Evolutionary conservation across 2,888 invertebrate species (phyloP), one percentile per base, ranked within the genome.

Genomic region (Heliconius erato): DNA sequence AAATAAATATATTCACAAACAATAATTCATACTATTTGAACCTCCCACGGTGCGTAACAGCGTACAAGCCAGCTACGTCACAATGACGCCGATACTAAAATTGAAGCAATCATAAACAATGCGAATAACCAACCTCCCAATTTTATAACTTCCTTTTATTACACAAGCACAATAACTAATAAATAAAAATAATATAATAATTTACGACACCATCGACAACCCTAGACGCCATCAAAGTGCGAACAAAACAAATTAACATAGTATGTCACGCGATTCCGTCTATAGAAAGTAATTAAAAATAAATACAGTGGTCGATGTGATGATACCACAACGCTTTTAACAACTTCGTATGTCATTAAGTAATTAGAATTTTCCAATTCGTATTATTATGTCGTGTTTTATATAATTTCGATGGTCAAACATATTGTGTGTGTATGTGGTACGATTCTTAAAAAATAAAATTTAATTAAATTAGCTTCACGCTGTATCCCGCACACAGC

Each of bases 231-330:
- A 86, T 85, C 85, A 86, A 87, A 86, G 87, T 85, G 87, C 86
- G 86, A 88, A 89, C 88, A 86, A 85, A 88, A 88, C 88, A 88
- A 87, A 88, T 88, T 87, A 87, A 87, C 88, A 86, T 86, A 86
- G 82, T 88, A 87, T 88, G 84, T 87, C 88, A 88, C 88, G 88
- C 89, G 87, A 89, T 88, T 85, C 85, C 84, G 86, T 87, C 88
- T 88, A 90, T 90, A 90, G 89, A 91, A 89, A 88, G 89, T 91
- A 91, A 91, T 91, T 91, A 89, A 90, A 87, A 84, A 85, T 85
- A 84, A 88, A 87, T 84, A 85, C 78, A 77, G 78, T 72, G 80
- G 77, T 79, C 80, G 81, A 82, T 79, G 74, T 76, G 82, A 83
- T 82, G 83, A 83, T 80, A 84, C 79, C 74, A 69, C 74, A n/a